Evolutionary conservation across 2,888 invertebrate genomes (phyloP), one percentile per base, ranked within the genome.

Genomic region (Catocala nupta): DNA sequence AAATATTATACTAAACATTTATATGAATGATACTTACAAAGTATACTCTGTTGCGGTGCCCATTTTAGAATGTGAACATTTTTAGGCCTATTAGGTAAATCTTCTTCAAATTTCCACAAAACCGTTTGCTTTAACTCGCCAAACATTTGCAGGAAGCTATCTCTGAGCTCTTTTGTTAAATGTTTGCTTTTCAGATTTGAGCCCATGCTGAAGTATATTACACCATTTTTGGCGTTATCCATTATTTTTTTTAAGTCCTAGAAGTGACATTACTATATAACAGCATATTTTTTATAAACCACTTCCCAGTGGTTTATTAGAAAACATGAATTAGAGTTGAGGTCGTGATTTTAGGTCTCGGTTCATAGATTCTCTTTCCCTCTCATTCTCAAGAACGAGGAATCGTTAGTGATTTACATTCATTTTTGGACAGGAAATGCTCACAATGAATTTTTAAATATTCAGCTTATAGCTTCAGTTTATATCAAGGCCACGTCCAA

Each of bases 161-260:
- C 59, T 47, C 84, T 86, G 10, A 84, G 49, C 16, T 83, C 68
- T 0, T 75, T 70, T 0, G 92, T 86, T 64, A 93, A 78, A 0
- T 82, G 75, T 12, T 84, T 85, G 55, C 89, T 89, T 53, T 87
- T 84, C 33, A 91, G 68, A 48, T 86, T 89, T 0, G 91, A 86
- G 0, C 94, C 94, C 83, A 94, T 78, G 58, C 93, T 94, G 74
- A 94, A 93, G 78, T 87, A 91, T 57, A 94, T 88, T 0, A 92
- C 89, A 0, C 94, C 94, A 45, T 92, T 60, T 45, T 82, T 80
- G 0, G 92, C 83, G 5, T 77, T 73, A 44, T 92, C 90, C 78
- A 93, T 77, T 56, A 90, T 80, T 33, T 78, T 81, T 68, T 91
- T 75, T 1, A 93, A 66, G 63, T 90, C 82, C 89, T 90, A 70